phyloP scores from a whole-genome alignment of 2,797 vertebrate genomes.

The Etheostoma perlongum region DNA sequence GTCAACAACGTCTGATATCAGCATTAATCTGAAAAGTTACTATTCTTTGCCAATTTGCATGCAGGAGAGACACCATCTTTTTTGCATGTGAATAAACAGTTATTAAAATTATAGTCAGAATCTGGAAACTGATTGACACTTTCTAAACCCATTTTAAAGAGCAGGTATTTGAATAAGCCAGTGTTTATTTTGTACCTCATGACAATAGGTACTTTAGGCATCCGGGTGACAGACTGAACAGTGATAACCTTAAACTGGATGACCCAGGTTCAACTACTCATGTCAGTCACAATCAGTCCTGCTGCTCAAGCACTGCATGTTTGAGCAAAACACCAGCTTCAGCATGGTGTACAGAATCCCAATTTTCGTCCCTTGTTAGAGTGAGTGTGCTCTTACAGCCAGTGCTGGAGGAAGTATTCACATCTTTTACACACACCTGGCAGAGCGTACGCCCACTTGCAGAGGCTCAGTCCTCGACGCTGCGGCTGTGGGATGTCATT shows the following conservation, averaged over 20 bases:
- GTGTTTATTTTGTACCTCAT: constrained; percentile 41
- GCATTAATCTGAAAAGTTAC: constrained; percentile 51
- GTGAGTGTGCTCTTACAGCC: too few species aligned
- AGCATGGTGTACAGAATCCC: not conserved
- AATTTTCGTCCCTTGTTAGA: too few species aligned
- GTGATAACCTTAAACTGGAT: constrained; percentile 28
- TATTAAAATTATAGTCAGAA: constrained; percentile 58
- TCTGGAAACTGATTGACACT: constrained; percentile 51
- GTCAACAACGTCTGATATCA: constrained; percentile 52
- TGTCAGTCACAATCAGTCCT: not conserved
- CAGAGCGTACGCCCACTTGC: too few species aligned
- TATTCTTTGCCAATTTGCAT: constrained; percentile 55
- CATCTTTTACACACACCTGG: too few species aligned
- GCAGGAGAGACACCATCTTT: constrained; percentile 25
- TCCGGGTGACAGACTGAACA: not conserved
- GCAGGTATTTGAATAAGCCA: constrained; percentile 49
- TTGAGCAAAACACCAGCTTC: not conserved
- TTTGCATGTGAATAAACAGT: constrained; percentile 70
- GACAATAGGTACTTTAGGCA: constrained; percentile 7
- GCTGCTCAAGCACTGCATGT: constrained; percentile 5
- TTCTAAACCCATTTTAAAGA: constrained; percentile 44
- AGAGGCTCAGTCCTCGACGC: too few species aligned
- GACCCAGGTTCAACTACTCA: not conserved
- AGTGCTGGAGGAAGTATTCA: too few species aligned
- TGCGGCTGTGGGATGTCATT: too few species aligned